These are phyloP conservation scores for Tetramorium simillimum DNA, from an alignment of 1,140 invertebrate species.

Conservation along the genomic window DNA sequence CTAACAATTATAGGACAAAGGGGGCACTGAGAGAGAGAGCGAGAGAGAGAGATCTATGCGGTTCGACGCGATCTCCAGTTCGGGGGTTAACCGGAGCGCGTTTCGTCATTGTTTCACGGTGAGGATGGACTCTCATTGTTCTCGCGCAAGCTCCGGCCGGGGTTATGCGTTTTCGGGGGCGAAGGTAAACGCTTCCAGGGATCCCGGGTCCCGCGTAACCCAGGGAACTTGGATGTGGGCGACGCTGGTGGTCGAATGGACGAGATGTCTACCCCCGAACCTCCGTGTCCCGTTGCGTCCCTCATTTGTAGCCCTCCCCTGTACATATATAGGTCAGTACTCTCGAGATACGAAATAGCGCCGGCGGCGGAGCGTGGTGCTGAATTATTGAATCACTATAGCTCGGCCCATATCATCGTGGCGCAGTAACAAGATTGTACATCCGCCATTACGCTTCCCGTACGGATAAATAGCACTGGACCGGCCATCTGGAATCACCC, in stretches of 20 bases:
- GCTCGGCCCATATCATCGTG: slow-evolving; percentile 52
- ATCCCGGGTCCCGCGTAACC: slow-evolving; percentile 8
- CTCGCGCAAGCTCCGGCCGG: slow-evolving; percentile 17
- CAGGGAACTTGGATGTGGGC: slow-evolving; percentile 37
- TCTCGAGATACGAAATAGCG: slow-evolving; percentile 59
- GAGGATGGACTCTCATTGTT: slow-evolving; percentile 62
- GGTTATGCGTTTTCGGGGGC: slow-evolving; percentile 22
- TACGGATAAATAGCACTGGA: slow-evolving; percentile 52
- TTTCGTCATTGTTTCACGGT: slow-evolving; percentile 62
- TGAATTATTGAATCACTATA: slow-evolving; percentile 69
- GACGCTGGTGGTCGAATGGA: neutral
- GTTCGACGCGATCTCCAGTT: slow-evolving; percentile 44
- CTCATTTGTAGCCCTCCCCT: slow-evolving; percentile 42
- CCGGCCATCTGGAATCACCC: slow-evolving; percentile 12
- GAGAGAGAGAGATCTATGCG: slow-evolving; percentile 14
- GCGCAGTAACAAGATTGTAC: slow-evolving; percentile 62
- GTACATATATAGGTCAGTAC: slow-evolving; percentile 51
- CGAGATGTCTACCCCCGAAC: slow-evolving; percentile 25
- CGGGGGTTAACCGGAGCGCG: slow-evolving; percentile 54
- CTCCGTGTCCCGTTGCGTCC: neutral
- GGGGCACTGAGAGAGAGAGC: neutral
- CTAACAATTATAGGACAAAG: slow-evolving; percentile 70
- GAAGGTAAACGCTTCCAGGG: slow-evolving; percentile 5
- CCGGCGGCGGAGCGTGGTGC: slow-evolving; percentile 53
- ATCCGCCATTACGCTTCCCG: slow-evolving; percentile 56